Base-by-base conservation (phyloP, 2,797 vertebrate species). In the Hyperoplus lanceolatus region DNA sequence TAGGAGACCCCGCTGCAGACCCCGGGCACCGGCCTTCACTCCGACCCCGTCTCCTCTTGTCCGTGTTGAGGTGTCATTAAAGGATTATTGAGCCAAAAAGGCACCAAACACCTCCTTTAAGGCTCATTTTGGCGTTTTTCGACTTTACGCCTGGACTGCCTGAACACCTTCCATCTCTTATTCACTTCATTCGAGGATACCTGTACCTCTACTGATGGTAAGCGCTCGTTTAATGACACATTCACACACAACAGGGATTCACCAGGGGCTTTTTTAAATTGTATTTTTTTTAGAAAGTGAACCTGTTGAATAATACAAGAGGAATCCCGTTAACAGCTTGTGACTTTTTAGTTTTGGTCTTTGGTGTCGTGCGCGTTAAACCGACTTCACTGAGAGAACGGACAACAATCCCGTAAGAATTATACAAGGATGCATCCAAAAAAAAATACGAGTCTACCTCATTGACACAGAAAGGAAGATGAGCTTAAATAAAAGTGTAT, bases 141-240 rank as follows among this genome's bases (percentile, higher is more conserved):
- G 84, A 80, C 79, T 75, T 81, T 83, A 38, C 85, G 88, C 86
- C 87, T 86, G 94, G 93, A 94, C 88, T 90, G 90, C 53, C 77
- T 85, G 80, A 65, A 79, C 80, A 71, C 75, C 87, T 88, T 83
- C 78, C 73, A 76, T 73, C 86, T 85, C 68, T 59, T 67, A 82
- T 93, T 94, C 82, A 72, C 67, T 90, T 71, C 79, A 75, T 81
- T 87, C 77, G 87, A 89, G 94, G 93, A 95, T 89, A 94, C 92
- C 89, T 93, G 94, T 81, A 93, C 94, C 91, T 88, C 89, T 84
- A 91, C 93, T 95, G 92, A 96, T 96, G 96, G 96, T 96, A 93
- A 95, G 95, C 73, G 41, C 80, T 64, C 66, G 39, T 75, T 67
- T 13, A 10, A 72, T 15, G 18, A 59, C 82, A 62, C 75, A 57